Evolutionary conservation across 2,888 invertebrate species (phyloP), one percentile per base, ranked within the genome.

Genomic region (Scaptomyza flava): DNA sequence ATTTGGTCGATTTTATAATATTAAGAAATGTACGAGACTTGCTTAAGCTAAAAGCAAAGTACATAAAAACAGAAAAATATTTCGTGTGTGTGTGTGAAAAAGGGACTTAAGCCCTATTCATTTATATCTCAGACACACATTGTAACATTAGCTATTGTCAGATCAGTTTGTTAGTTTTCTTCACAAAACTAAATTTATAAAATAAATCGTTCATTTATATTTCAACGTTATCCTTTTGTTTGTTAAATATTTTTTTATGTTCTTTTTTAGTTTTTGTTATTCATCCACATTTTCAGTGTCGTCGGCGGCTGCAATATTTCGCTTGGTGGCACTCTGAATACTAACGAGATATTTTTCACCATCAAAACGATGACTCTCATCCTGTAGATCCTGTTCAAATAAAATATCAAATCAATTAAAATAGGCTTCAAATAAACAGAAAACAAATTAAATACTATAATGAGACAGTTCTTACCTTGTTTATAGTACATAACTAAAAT

Each of bases 311-410:
- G 81, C 80, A 77, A 91, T 91, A 79, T 90, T 91, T 80, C 91
- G 89, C 85, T 91, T 91, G 81, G 90, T 81, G 62, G 90, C 89
- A 62, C 90, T 91, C 80, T 91, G 91, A 60, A 90, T 83, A 68
- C 90, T 83, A 60, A 87, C 88, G 74, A 92, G 80, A 87, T 92
- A 91, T 80, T 91, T 91, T 58, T 91, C 92, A 62, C 91, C 92
- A 89, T 92, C 91, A 68, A 92, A 92, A 30, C 92, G 91, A 73
- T 90, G 87, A 65, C 89, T 90, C 80, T 92, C 91, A 87, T 92
- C 92, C 66, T 89, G 89, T 66, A 91, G 87, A 82, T 92, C 91
- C 92, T 92, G 83, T 64, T 42, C 3, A 53, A 47, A 59, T 17
- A 64, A 57, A 36, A 52, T 33, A 47, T 41, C 20, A 11, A 8